A percentile compares a stretch with the other conserved stretches of the same genome.
Evolutionary conservation across 2,113 vertebrate species (phyloP).

Genomic region (Crocuta crocuta): DNA sequence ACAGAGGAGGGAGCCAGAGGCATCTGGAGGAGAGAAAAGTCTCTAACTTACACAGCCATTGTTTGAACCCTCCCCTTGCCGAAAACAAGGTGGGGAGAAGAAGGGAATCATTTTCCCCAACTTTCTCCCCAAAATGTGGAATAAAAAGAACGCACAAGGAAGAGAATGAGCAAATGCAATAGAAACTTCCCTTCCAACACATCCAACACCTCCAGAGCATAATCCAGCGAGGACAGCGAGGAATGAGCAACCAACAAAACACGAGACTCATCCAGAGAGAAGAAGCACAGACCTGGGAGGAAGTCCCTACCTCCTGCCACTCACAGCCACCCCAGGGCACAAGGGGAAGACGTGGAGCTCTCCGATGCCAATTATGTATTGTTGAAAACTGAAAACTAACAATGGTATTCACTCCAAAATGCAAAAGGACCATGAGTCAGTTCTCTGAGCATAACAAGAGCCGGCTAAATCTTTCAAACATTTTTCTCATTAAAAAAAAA

Average conservation of each 20-base stretch:
- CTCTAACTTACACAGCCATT: not conserved
- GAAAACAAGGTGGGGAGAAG: not conserved
- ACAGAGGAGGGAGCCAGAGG: not conserved
- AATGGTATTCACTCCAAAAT: constrained; percentile 52
- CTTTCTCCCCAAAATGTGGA: constrained; percentile 26
- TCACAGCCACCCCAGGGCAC: not conserved
- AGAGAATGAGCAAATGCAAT: not conserved
- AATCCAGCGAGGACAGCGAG: not conserved
- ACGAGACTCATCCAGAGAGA: not conserved
- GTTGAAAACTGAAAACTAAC: constrained; percentile 45
- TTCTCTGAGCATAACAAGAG: constrained; percentile 37
- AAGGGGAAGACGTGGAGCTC: not conserved
- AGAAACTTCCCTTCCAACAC: not conserved
- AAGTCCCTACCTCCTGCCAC: not conserved
- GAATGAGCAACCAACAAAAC: not conserved
- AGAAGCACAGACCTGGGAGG: not conserved
- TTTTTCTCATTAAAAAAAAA: constrained; percentile 29
- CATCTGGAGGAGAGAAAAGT: not conserved
- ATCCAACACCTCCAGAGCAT: not conserved
- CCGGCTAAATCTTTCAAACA: constrained; percentile 24
- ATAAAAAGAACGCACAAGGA: not conserved
- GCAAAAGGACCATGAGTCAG: constrained; percentile 65
- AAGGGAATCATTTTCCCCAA: not conserved
- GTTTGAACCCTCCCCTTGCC: not conserved
- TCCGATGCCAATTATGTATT: constrained; percentile 55